Evolutionary conservation across 2,888 invertebrate species (phyloP), one percentile per base, ranked within the genome.

Genomic region (Drosophila eohydei): DNA sequence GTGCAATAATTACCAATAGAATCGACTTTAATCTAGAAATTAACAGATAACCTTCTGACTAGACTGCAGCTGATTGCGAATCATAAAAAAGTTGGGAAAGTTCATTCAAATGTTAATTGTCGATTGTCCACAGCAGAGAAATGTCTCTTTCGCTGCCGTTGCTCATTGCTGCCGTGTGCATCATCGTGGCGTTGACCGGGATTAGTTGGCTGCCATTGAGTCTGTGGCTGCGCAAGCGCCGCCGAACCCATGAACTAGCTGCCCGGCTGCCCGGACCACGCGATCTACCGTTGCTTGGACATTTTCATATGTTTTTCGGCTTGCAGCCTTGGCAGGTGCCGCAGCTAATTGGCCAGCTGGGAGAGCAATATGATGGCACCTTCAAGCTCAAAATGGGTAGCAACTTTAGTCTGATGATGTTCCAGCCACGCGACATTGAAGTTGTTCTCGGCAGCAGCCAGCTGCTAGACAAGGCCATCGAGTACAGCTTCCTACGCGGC

Each of bases 391-490:
- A 93, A 0, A 83, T 89, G 60, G 57, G 28, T 26, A 79, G 90
- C 11, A 90, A 91, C 11, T 82, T 88, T 3, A 70, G 71, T 36
- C 40, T 85, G 1, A 63, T 91, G 62, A 68, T 91, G 66, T 74
- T 80, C 21, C 54, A 83, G 50, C 57, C 79, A 0, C 51, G 50
- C 55, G 89, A 91, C 75, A 71, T 91, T 0, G 92, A 92, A 68
- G 65, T 76, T 0, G 67, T 93, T 0, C 63, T 93, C 36, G 81
- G 84, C 67, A 85, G 64, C 83, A 9, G 93, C 94, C 50, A 83
- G 78, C 7, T 91, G 91, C 61, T 91, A 87, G 94, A 94, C 43
- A 95, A 95, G 91, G 94, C 94, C 2, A 88, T 84, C 32, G 93
- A 94, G 1, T 95, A 95, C 78, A 85, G 90, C 7, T 92, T 92